These are phyloP conservation scores for Cichladusa arquata DNA, from an alignment of 2,113 vertebrate species.

Conservation along the genomic window DNA sequence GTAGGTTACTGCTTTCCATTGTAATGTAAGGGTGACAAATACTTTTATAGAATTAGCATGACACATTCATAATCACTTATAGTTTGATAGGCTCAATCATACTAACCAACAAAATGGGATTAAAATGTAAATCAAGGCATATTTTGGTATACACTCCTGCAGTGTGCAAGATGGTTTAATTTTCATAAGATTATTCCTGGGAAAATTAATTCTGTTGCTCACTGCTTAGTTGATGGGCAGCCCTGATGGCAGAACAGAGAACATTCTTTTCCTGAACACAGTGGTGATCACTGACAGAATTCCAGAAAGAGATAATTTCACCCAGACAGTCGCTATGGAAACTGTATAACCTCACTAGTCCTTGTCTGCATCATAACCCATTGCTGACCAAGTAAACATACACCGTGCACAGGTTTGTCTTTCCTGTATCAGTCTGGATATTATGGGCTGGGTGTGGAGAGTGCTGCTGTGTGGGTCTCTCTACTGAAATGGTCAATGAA, in stretches of 20 bases:
- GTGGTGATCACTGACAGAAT: conserved; percentile 22
- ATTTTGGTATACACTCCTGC: background rate
- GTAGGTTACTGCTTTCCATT: background rate
- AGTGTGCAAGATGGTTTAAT: background rate
- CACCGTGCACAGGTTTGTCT: background rate
- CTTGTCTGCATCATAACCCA: background rate
- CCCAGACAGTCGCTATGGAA: conserved; percentile 55
- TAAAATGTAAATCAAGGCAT: background rate
- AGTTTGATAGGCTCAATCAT: background rate
- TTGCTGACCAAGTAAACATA: background rate
- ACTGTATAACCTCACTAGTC: conserved; percentile 8
- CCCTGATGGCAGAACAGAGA: background rate
- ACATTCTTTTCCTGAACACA: background rate
- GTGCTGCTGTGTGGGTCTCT: background rate
- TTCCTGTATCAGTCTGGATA: background rate
- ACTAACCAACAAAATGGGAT: background rate
- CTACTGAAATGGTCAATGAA: background rate
- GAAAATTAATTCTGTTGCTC: background rate
- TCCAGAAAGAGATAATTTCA: conserved; percentile 51
- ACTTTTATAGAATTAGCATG: background rate
- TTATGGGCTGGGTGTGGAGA: background rate
- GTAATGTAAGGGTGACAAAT: background rate
- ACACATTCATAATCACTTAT: background rate
- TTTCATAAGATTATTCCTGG: background rate
- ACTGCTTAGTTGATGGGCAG: background rate